Evolutionary conservation across 1,140 invertebrate genomes (phyloP), one percentile per base, ranked within the genome.

Genomic region (Apis dorsata): DNA sequence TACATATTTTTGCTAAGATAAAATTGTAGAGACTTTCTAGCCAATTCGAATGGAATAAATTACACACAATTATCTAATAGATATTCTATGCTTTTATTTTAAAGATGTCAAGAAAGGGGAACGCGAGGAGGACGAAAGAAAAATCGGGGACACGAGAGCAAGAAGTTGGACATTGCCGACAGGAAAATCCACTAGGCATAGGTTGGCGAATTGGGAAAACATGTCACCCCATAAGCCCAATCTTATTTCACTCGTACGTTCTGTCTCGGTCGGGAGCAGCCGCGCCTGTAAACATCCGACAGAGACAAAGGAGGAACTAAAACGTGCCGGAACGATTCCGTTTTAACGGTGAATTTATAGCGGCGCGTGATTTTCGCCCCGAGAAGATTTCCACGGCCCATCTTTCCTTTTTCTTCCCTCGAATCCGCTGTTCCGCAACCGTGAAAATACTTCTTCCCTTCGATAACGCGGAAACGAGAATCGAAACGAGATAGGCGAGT

Each of bases 371-470:
- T 88, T 88, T 88, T 88, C 86, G 74, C 66, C 19, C 5, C 57
- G 69, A 51, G 65, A 83, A 88, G 77, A 87, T 85, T 87, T 87
- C 76, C 68, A 68, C 66, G 85, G 66, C 71, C 49, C 53, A 62
- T 4, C 17, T 24, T 34, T 12, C 57, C 51, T 12, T 34, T 74
- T 66, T 49, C 12, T 1, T 13, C 51, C 28, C 8, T 17, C 49
- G 34, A 60, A 49, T 69, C 28, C 53, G 60, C 59, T 73, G 84
- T 53, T 81, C 63, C 77, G 60, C 83, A 83, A 78, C 80, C 78
- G 79, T 86, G 88, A 89, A 89, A 91, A 92, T 91, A 88, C 89
- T 87, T 90, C 90, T 89, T 74, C 68, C 51, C 80, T 73, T 83
- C 89, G 90, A 91, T 90, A 91, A 91, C 86, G 75, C 84, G 75